phyloP scores from a whole-genome alignment of 2,113 vertebrate genomes.

The Python bivittatus region DNA sequence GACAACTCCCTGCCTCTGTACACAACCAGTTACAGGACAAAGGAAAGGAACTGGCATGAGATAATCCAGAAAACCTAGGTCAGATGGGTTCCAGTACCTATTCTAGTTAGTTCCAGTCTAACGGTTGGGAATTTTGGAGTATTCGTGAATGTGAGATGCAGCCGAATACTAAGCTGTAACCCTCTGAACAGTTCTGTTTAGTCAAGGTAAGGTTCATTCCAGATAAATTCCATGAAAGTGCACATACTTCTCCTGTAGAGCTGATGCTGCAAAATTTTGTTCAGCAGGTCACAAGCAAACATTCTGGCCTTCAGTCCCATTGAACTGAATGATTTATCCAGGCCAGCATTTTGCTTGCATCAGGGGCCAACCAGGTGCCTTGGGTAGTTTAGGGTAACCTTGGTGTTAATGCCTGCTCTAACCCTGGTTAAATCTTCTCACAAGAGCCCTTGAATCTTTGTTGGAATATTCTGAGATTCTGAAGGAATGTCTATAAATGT shows the following conservation, averaged over 20 bases:
- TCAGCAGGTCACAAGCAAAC: background rate
- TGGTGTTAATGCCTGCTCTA: background rate
- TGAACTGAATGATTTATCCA: background rate
- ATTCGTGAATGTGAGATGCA: conserved; percentile 6
- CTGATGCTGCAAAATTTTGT: background rate
- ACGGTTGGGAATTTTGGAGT: background rate
- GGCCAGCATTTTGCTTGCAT: background rate
- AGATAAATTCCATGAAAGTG: conserved; percentile 5
- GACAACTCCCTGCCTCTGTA: background rate
- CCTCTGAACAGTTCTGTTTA: background rate
- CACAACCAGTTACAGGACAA: background rate
- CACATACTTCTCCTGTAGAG: background rate
- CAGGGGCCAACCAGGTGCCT: background rate
- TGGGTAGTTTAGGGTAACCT: background rate
- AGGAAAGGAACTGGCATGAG: background rate
- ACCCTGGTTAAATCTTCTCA: background rate
- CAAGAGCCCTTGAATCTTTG: no score
- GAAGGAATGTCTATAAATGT: background rate
- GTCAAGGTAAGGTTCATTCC: conserved; percentile 8
- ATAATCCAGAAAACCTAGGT: background rate
- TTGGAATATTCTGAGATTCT: background rate
- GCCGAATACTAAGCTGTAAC: background rate
- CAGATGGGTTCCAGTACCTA: background rate
- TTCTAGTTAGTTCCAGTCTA: background rate
- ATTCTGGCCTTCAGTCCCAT: no score